Base-by-base conservation (phyloP, 2,888 invertebrate genomes). In the Cybosia mesomella region DNA sequence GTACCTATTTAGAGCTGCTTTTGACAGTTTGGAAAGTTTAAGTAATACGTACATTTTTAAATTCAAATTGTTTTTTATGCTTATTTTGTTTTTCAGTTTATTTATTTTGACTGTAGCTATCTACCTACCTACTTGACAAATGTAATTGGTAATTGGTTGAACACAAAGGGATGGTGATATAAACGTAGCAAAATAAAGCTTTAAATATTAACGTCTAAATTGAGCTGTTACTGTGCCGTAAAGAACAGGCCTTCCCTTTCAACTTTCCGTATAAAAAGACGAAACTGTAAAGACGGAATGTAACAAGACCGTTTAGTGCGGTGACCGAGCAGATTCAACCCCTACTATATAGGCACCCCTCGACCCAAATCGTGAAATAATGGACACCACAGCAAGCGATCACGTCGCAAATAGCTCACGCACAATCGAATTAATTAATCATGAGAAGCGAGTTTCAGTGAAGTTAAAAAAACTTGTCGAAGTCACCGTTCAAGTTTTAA, bases 341-440 rank as follows among this genome's bases (percentile, higher is more conserved):
- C 91, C 85, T 85, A 82, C 82, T 59, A 80, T 74, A 72, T 79
- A 79, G 80, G 81, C 79, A 78, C 84, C 89, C 89, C 86, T 88
- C 89, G 92, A 91, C 89, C 90, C 84, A 89, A 91, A 91, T 93
- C 87, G 88, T 85, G 85, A 87, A 91, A 90, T 92, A 93, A 93
- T 93, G 90, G 90, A 91, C 91, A 90, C 85, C 86, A 82, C 81
- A 87, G 86, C 80, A 84, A 87, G 82, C 88, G 88, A 90, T 89
- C 89, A 87, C 87, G 88, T 88, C 88, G 86, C 89, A 85, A 90
- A 91, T 90, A 92, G 89, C 90, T 90, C 87, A 90, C 88, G 90
- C 88, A 93, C 92, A 95, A 94, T 94, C 91, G 87, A 92, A 93
- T 95, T 94, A 94, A 95, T 95, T 95, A 94, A 94, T 95, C 94